Percentiles rank a stretch among this genome's conserved stretches.
phyloP scores from a whole-genome alignment of 2,797 vertebrate genomes.

The Aselliscus stoliczkanus region DNA sequence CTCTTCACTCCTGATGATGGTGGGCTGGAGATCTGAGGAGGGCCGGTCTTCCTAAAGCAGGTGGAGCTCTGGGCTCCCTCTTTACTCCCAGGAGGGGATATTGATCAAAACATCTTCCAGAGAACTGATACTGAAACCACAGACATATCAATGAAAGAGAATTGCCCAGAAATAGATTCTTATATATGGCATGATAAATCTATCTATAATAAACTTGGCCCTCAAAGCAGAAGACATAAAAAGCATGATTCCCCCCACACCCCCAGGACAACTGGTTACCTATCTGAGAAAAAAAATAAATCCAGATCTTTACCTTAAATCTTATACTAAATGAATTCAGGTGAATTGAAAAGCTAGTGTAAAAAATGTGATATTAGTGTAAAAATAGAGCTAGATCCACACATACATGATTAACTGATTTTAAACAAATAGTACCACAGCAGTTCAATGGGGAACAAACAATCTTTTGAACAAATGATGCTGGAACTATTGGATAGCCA shows the following conservation, averaged over 20 bases:
- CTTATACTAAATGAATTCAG: not conserved
- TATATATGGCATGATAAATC: not conserved
- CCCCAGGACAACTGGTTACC: not conserved
- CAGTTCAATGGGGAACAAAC: not conserved
- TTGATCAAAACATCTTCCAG: not conserved
- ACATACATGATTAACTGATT: not conserved
- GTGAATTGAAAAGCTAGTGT: not conserved
- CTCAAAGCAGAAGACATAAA: not conserved
- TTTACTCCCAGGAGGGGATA: not conserved
- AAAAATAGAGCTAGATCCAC: not conserved
- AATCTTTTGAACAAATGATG: not conserved
- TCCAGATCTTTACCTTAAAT: not conserved
- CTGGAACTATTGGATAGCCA: not conserved
- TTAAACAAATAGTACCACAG: not conserved
- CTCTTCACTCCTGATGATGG: not conserved
- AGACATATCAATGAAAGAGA: not conserved
- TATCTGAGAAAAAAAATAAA: not conserved
- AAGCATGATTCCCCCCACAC: not conserved
- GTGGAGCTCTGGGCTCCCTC: not conserved
- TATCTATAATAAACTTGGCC: not conserved
- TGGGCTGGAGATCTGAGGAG: not conserved
- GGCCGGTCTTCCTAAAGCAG: not conserved
- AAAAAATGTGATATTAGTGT: not conserved
- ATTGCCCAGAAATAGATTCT: not conserved
- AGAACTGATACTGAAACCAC: not conserved